Base-by-base conservation (phyloP, 2,888 invertebrate genomes). In the Elegia similella region DNA sequence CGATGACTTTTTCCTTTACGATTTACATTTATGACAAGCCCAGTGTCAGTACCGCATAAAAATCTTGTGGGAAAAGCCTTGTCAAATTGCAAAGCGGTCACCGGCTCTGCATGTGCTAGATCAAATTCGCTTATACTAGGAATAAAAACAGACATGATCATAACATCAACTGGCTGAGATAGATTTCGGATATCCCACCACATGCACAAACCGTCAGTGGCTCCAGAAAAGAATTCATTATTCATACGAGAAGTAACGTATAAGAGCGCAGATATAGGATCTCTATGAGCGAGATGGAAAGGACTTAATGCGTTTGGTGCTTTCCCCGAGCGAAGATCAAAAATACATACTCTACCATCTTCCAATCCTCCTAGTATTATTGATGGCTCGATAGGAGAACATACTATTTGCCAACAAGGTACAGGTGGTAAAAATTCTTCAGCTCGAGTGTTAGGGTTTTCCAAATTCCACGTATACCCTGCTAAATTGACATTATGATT, bases 261-360 rank as follows among this genome's bases (percentile, higher is more conserved):
- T 42, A 92, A 68, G 1, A 93, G 77, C 47, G 92, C 86, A 61
- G 90, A 90, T 8, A 93, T 92, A 5, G 93, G 92, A 72, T 93
- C 93, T 46, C 81, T 70, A 47, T 86, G 84, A 13, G 84, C 76
- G 42, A 75, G 58, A 65, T 84, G 75, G 34, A 62, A 60, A 0
- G 82, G 92, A 66, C 95, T 95, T 61, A 93, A 86, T 68, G 94
- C 94, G 1, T 95, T 93, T 0, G 97, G 95, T 73, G 94, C 93
- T 48, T 93, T 92, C 34, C 95, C 94, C 68, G 94, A 94, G 13
- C 98, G 92, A 5, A 94, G 92, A 74, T 97, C 97, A 95, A 96
- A 97, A 52, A 83, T 62, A 61, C 82, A 80, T 15, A 84, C 78
- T 68, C 76, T 73, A 6, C 85, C 84, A 64, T 84, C 77, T 59